These are phyloP conservation scores for Atrina japonica DNA, from an alignment of 2,888 invertebrate species.

Conservation along the genomic window DNA sequence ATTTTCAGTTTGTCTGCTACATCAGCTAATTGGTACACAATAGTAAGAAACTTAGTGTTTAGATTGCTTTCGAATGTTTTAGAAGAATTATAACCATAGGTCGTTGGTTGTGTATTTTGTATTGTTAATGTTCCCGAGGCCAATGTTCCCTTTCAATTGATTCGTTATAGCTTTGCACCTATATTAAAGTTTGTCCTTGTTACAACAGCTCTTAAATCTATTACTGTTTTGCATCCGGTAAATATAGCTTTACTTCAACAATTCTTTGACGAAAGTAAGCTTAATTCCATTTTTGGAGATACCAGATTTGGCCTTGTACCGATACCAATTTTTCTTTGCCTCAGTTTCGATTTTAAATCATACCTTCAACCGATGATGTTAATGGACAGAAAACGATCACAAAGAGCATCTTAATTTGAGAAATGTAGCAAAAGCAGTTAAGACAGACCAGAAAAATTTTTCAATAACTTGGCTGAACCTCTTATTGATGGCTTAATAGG, in stretches of 20 bases:
- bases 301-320: not conserved
- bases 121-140: conserved; percentile 34
- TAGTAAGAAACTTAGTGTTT: conserved; percentile 4
- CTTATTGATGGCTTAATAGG: too few species aligned
- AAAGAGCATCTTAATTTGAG: conserved; percentile 2
- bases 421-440: conserved; percentile 1
- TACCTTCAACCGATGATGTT: not conserved
- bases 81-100: not conserved
- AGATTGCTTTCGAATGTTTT: not conserved
- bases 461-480: too few species aligned
- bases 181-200: not conserved
- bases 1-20: conserved; percentile 2
- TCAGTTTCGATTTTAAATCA: conserved; percentile 9
- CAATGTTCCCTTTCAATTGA: conserved; percentile 31
- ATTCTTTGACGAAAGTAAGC: not conserved
- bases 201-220: not conserved
- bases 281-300: not conserved
- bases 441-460: conserved; percentile 1
- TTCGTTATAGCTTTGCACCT: not conserved
- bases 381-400: not conserved
- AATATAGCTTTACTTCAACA: not conserved
- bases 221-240: not conserved
- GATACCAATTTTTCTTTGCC: not conserved
- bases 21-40: not conserved
- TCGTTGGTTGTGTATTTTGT: conserved; percentile 44